Evolutionary conservation across 2,888 invertebrate species (phyloP).

Genomic region (Scaptomyza tumidula): DNA sequence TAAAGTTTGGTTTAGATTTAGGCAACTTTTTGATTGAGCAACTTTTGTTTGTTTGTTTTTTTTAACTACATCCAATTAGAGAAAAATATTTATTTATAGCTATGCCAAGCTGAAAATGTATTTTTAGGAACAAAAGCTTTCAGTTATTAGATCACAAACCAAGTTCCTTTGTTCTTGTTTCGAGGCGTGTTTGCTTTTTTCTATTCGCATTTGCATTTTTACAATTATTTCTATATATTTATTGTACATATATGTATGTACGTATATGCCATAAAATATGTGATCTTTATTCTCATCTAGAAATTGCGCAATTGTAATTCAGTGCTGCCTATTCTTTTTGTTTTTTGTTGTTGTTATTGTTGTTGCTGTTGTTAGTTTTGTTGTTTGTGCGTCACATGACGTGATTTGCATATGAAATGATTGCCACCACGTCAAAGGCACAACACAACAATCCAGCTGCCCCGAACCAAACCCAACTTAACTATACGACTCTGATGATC

Average conservation of each 20-base stretch:
- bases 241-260: not conserved
- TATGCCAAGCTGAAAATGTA: no score
- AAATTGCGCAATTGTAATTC: constrained; percentile 69
- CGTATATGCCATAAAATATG: constrained; percentile 20
- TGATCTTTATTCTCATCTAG: constrained; percentile 54
- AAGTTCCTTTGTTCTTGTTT: not conserved
- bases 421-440: constrained; percentile 41
- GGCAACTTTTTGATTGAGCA: no score
- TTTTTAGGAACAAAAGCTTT: not conserved
- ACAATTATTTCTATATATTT: constrained; percentile 16
- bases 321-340: constrained; percentile 45
- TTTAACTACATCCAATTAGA: no score
- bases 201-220: constrained; percentile 8
- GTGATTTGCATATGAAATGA: constrained; percentile 73
- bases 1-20: no score
- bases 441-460: constrained; percentile 2
- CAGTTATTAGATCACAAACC: not conserved
- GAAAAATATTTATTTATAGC: no score
- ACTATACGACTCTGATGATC: not conserved
- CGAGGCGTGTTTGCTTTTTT: constrained; percentile 5
- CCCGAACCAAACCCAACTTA: no score
- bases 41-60: no score
- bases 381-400: constrained; percentile 54
- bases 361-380: constrained; percentile 24
- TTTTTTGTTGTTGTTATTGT: constrained; percentile 2